Evolutionary conservation across 2,113 vertebrate genomes (phyloP).

Genomic region (Dasyprocta punctata): DNA sequence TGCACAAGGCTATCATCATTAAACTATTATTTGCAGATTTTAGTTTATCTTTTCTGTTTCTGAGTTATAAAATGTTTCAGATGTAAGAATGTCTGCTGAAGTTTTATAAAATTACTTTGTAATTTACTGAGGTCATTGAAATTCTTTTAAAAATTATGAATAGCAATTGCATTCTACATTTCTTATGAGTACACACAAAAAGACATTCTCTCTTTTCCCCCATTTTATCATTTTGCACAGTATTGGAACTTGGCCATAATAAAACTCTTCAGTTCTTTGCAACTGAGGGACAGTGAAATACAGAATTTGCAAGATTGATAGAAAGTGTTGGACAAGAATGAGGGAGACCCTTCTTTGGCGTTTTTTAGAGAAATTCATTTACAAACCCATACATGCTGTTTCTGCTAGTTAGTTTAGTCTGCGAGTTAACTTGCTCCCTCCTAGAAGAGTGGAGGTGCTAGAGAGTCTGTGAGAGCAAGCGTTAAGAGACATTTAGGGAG

Average conservation of each 20-base stretch:
- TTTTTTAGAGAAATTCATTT: not conserved
- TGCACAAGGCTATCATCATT: not conserved
- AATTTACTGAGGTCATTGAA: not conserved
- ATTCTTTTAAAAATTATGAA: not conserved
- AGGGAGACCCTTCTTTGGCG: not conserved
- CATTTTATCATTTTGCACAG: not conserved
- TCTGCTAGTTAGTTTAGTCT: not conserved
- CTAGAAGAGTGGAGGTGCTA: fast-evolving
- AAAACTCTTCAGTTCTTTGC: not conserved
- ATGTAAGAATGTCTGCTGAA: not conserved
- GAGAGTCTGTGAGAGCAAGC: fast-evolving
- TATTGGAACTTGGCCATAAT: not conserved
- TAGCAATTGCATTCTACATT: not conserved
- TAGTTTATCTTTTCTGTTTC: not conserved
- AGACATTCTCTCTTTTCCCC: not conserved
- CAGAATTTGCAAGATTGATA: not conserved
- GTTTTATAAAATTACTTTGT: not conserved
- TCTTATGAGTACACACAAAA: not conserved
- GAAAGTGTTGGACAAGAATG: not conserved
- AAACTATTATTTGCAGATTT: not conserved
- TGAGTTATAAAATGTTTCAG: not conserved
- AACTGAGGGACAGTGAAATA: not conserved
- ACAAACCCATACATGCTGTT: not conserved
- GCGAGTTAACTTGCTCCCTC: not conserved
- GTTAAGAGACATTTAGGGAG: not conserved